phyloP scores from a whole-genome alignment of 2,888 invertebrate species.

The Chalcis sispes region DNA sequence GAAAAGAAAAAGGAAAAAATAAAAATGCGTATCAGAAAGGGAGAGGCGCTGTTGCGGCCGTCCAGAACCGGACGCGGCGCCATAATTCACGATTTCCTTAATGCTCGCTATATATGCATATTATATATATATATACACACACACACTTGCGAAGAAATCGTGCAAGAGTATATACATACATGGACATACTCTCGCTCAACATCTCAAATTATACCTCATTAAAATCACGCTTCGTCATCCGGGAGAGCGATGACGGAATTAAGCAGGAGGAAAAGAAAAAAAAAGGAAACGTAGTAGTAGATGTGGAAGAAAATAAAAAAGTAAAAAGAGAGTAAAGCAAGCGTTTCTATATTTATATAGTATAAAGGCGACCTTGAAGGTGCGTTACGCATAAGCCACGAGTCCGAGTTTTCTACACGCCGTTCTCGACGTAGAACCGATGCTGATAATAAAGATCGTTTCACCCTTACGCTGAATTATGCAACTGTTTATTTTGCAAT shows the following conservation, averaged over 20 bases:
- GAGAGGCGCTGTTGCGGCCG: too few relatives aligned
- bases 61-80: constrained; percentile 42
- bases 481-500: neutral
- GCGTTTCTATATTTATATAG: neutral
- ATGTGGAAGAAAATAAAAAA: neutral
- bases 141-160: neutral
- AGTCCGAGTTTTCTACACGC: neutral
- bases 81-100: constrained; percentile 45
- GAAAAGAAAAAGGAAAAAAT: constrained; percentile 1
- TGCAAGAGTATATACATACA: too few relatives aligned
- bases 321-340: constrained; percentile 6
- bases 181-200: too few relatives aligned
- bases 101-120: too few relatives aligned
- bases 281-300: neutral
- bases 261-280: neutral
- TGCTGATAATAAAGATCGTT: constrained; percentile 36
- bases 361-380: constrained; percentile 40
- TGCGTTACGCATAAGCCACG: neutral
- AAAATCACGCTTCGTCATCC: constrained; percentile 35
- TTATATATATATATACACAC: too few relatives aligned
- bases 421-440: too few relatives aligned
- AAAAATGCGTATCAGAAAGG: neutral
- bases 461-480: constrained; percentile 24
- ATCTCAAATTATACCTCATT: constrained; percentile 48
- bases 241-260: neutral